Percentiles rank a stretch among this genome's conserved stretches.
Evolutionary conservation across 2,797 vertebrate species (phyloP).

Genomic region (Chelon labrosus): DNA sequence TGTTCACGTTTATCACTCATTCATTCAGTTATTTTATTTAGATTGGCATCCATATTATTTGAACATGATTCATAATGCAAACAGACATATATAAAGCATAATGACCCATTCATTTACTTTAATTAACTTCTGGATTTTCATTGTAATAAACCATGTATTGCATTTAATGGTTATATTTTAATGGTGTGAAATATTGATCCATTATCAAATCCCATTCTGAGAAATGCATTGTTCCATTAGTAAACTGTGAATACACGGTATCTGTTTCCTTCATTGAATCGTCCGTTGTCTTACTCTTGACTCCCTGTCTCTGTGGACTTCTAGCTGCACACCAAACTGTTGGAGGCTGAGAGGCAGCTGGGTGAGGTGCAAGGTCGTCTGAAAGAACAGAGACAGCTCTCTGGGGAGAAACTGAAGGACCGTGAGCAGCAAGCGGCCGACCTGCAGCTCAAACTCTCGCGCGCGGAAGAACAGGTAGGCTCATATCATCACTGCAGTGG

Average conservation of each 20-base stretch:
- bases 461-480: constrained; percentile 93
- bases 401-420: constrained; percentile 97
- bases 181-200: too few species aligned
- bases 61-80: not conserved
- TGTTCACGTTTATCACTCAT: not conserved
- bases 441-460: constrained; percentile 94
- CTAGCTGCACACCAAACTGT: constrained; percentile 94
- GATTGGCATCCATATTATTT: not conserved
- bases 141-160: not conserved
- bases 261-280: not conserved
- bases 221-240: not conserved
- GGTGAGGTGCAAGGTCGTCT: constrained; percentile 95
- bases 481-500: not conserved
- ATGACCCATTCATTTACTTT: not conserved
- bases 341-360: constrained; percentile 95
- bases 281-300: not conserved
- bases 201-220: not conserved
- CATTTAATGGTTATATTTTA: not conserved
- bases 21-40: too few species aligned
- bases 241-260: not conserved
- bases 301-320: constrained; percentile 8
- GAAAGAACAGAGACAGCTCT: constrained; percentile 97
- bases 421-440: constrained; percentile 96
- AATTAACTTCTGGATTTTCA: too few species aligned
- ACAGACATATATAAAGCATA: too few species aligned